Evolutionary conservation across 2,797 vertebrate species (phyloP), one percentile per base, ranked within the genome.

Genomic region (Sylvia borin): DNA sequence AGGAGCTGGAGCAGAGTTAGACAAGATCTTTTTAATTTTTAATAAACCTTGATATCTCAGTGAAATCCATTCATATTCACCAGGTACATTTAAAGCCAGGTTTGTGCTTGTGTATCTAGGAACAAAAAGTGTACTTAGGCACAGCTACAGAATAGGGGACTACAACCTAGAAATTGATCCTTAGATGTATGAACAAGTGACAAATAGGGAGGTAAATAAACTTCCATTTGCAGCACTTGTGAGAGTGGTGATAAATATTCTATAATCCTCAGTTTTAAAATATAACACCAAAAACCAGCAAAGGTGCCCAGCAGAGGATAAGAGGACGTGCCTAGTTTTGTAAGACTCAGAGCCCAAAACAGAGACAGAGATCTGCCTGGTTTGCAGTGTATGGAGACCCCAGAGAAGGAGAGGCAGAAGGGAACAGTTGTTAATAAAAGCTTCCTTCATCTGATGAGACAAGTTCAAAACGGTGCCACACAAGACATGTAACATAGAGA

Each of bases 11-110:
- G 54, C 27, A 32, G 45, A 68, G 31, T 55, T 34, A 65, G 53
- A 61, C 16, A 57, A 95, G 34, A 57, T 29, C 42, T 67, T 57
- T 43, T 91, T 11, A 92, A 95, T 94, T 91, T 95, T 95, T 93
- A 85, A 94, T 92, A 90, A 79, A 47, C 20, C 7, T 76, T 77
- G 74, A 29, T 57, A 79, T 57, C 64, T 73, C 64, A 58, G 72
- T 50, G 70, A 96, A 93, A 85, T 53, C 50, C 54, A 89, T 89
- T 95, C 48, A 65, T 85, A 92, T 83, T 74, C 81, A 71, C 36
- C 40, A 43, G 61, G 42, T 74, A 67, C 79, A 80, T 90, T 92
- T 86, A 64, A 92, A 90, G 64, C 34, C 43, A 82, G 45, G 57
- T 85, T 54, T 75, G 57, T 64, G 61, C 36, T 31, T 90, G 58